These are phyloP conservation scores for Papilio aristodemus DNA, from an alignment of 1,140 invertebrate genomes.

Conservation along the genomic window DNA sequence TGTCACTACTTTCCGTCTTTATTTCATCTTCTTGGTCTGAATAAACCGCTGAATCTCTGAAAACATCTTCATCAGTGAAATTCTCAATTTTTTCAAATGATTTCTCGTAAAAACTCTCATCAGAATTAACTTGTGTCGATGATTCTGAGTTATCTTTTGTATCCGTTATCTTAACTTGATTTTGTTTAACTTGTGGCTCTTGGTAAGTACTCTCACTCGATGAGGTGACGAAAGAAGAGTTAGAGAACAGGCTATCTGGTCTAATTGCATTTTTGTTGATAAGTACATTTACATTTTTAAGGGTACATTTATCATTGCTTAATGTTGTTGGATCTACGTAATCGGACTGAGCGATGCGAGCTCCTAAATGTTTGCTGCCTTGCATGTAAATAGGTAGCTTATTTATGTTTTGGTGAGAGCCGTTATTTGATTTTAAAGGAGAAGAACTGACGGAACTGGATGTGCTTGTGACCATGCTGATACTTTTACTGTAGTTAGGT, in stretches of 20 bases:
- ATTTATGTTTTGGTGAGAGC: constrained; percentile 77
- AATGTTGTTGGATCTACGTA: constrained; percentile 89
- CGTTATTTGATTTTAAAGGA: constrained; percentile 68
- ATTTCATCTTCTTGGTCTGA: constrained; percentile 83
- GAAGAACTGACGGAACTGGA: constrained; percentile 57
- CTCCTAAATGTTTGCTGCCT: constrained; percentile 90
- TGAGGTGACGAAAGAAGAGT: constrained; percentile 83
- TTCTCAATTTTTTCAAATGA: constrained; percentile 88
- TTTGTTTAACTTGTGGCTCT: constrained; percentile 55
- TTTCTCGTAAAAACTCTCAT: constrained; percentile 87
- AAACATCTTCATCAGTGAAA: constrained; percentile 83
- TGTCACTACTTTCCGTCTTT: constrained; percentile 41
- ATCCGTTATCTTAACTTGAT: constrained; percentile 35
- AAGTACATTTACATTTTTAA: constrained; percentile 75
- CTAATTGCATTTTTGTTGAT: constrained; percentile 80
- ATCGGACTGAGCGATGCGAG: constrained; percentile 92
- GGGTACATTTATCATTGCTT: constrained; percentile 74
- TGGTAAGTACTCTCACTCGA: constrained; percentile 81
- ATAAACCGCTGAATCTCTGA: constrained; percentile 91
- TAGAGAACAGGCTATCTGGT: constrained; percentile 78
- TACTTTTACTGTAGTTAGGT: constrained; percentile 67
- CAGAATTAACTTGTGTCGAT: constrained; percentile 53
- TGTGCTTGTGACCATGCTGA: constrained; percentile 65
- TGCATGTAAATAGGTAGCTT: constrained; percentile 85
- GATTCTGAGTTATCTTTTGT: constrained; percentile 38